Base-by-base conservation (phyloP, 1,140 invertebrate genomes). In the Drosophila micromelanica region DNA sequence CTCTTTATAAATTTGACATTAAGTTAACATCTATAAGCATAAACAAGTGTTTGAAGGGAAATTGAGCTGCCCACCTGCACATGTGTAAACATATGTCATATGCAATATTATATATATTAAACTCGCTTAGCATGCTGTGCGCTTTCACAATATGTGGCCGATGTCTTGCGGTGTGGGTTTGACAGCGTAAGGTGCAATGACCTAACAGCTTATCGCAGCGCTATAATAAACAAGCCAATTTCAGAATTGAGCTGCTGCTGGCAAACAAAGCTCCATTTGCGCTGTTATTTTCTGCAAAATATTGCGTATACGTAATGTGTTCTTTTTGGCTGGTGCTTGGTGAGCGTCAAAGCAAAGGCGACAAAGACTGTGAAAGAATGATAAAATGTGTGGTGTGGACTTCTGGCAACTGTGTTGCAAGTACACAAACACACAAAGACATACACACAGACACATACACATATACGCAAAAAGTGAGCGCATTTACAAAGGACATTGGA, bases 191-290 rank as follows among this genome's bases (percentile, higher is more conserved):
- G 49, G 82, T 51, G 65, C 81, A 71, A 69, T 81, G 81, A 81
- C 78, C 81, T 35, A 30, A 54, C 46, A 43, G 27, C 35, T 60
- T 61, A 76, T 85, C 68, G 48, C 60, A 68, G 61, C 55, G 61
- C 56, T 70, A 86, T 63, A 81, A 87, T 78, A 87, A 86, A 81
- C 60, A 76, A 76, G 75, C 62, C 74, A 87, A 87, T 78, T 65
- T 65, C 51, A 65, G 35, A 20, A 45, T 59, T 62, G 51, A 62
- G 62, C 46, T 51, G 62, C 35, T 51, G 45, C 32, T 59, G 61
- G 67, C 75, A 76, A 86, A 87, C 82, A 87, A 87, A 86, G 81
- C 74, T 70, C 71, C 60, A 86, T 78, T 86, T 87, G 63, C 67
- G 42, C 40, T 62, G 67, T 46, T 60, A 77, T 85, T 78, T 68